Evolutionary conservation across 2,888 invertebrate genomes (phyloP).

Genomic region (Pristionchus exspectatus): DNA sequence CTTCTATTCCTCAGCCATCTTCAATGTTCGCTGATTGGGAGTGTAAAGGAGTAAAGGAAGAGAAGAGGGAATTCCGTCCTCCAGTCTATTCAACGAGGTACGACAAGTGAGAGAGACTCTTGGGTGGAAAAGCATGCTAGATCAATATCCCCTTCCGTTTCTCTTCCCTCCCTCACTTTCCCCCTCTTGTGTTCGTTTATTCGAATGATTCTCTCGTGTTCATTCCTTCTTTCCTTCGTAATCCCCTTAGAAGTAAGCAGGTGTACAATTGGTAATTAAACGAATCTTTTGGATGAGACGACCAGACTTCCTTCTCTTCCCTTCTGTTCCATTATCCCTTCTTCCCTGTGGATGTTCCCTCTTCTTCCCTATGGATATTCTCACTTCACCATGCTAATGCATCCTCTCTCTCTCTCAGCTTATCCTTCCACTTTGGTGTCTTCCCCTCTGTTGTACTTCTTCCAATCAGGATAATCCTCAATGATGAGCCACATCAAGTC

Average conservation of each 20-base stretch:
- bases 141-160: slow-evolving; percentile 41
- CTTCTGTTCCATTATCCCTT: slow-evolving; percentile 6
- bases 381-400: slow-evolving; percentile 30
- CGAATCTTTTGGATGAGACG: neutral
- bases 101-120: slow-evolving; percentile 21
- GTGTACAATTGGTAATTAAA: slow-evolving; percentile 49
- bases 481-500: slow-evolving; percentile 1
- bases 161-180: slow-evolving; percentile 54
- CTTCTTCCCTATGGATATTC: neutral
- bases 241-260: slow-evolving; percentile 30
- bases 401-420: neutral
- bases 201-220: slow-evolving; percentile 38
- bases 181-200: neutral
- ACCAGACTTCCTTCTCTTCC: slow-evolving; percentile 19
- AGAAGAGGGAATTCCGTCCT: slow-evolving; percentile 46
- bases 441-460: neutral
- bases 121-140: slow-evolving; percentile 11
- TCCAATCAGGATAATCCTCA: slow-evolving; percentile 39
- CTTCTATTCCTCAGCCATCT: neutral
- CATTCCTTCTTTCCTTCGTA: slow-evolving; percentile 38
- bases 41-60: neutral
- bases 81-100: slow-evolving; percentile 52
- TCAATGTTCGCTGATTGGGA: slow-evolving; percentile 19
- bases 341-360: slow-evolving; percentile 27
- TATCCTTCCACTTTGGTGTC: slow-evolving; percentile 31